phyloP scores from a whole-genome alignment of 2,113 vertebrate species.

The Actenoides lindsayi region DNA sequence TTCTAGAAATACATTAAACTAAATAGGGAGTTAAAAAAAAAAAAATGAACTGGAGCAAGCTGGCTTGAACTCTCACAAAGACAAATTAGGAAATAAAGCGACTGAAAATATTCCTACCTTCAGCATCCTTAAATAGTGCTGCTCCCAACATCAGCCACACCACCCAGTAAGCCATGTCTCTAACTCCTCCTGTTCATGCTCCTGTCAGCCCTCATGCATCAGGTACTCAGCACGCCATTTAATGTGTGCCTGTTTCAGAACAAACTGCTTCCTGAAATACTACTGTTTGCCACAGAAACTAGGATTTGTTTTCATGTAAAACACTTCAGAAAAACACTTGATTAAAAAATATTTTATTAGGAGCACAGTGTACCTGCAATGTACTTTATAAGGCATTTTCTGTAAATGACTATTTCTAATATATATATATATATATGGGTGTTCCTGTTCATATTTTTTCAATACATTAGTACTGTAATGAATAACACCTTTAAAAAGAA shows the following conservation, averaged over 20 bases:
- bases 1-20: slow-evolving; percentile 34
- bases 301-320: background rate
- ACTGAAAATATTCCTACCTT: background rate
- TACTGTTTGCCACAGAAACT: background rate
- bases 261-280: background rate
- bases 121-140: background rate
- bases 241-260: background rate
- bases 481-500: slow-evolving; percentile 51
- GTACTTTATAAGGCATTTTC: slow-evolving; percentile 72
- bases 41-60: background rate
- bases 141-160: accelerated
- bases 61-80: background rate
- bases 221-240: accelerated
- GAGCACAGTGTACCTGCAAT: slow-evolving; percentile 77
- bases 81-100: background rate
- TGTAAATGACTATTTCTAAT: slow-evolving; percentile 49
- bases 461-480: slow-evolving; percentile 58
- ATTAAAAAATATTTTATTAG: slow-evolving; percentile 75
- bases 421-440: slow-evolving; percentile 55
- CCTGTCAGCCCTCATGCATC: accelerated
- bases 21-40: background rate
- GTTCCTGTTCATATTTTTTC: slow-evolving; percentile 43
- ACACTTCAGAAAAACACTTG: slow-evolving; percentile 6
- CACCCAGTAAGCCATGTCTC: accelerated
- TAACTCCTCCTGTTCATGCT: background rate